Evolutionary conservation across 2,888 invertebrate species (phyloP), one percentile per base, ranked within the genome.

Genomic region (Tenthredo distinguenda): DNA sequence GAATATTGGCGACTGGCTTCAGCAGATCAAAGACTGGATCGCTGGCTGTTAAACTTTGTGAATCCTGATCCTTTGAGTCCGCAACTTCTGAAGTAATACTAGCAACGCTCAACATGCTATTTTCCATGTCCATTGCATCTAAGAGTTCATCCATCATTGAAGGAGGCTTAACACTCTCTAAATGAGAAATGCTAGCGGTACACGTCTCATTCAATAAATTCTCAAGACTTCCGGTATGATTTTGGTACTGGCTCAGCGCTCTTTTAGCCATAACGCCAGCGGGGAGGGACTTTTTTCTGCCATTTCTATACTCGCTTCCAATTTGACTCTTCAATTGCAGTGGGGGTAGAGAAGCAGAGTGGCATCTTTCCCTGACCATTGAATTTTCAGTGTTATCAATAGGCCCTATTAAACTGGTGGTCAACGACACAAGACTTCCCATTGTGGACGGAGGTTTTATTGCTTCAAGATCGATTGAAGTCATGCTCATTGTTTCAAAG

Each of bases 141-240:
- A 91, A 88, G 6, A 96, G 92, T 89, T 96, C 95, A 86, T 97
- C 97, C 96, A 98, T 96, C 87, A 96, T 95, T 0, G 97, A 97
- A 0, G 98, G 98, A 3, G 98, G 98, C 91, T 97, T 97, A 3
- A 98, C 96, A 87, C 96, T 96, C 50, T 98, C 98, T 47, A 98
- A 93, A 91, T 97, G 97, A 7, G 95, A 95, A 71, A 95, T 93
- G 89, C 96, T 96, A 47, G 94, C 91, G 0, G 94, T 94, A 77
- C 93, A 95, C 87, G 95, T 93, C 86, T 94, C 95, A 89, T 96
- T 96, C 26, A 93, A 84, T 4, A 96, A 90, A 89, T 95, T 95
- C 90, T 97, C 97, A 0, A 96, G 94, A 89, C 96, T 96, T 84
- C 95, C 95, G 12, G 95, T 89, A 50, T 90, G 91, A 85, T 90